Base-by-base conservation (phyloP, 2,113 vertebrate species). In the Silurus glanis region DNA sequence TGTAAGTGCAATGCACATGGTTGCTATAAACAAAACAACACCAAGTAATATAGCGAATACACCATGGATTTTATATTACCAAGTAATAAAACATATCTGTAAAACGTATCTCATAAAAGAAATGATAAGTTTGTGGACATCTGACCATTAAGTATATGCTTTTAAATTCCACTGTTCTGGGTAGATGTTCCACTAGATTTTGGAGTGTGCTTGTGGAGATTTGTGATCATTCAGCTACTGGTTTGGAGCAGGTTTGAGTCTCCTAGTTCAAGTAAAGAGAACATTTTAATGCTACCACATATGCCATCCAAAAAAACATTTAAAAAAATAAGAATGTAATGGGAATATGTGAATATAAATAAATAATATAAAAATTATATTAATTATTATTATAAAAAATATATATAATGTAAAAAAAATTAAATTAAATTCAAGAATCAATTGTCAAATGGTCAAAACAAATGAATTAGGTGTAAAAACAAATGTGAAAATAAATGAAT, bases 1-100 rank as follows among this genome's bases (percentile, higher is more conserved):
- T 64, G 21, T 3, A 58, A 74, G 16, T 45, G 66, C 21, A 56
- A 87, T 51, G 78, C 66, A 69, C 67, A 80, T 87, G 76, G 71
- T 59, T 62, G 14, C 19, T n/a, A 10, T 19, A 28, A 28, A 53
- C 25, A 59, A 80, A 80, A 61, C 17, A 59, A 59, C 56, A 45
- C 14, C 78, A 6, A 21, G 2, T 56, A 56, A 56, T 51, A 28
- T 56, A 56, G 21, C 3, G 2, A 23, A 71, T 17, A 53, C 14
- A 10, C 25, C 19, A 47, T 9, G 9, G 19, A 47, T 51, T 37
- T 37, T 37, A 2, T 74, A 74, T 49, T 74, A 74, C 37, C 37
- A 37, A 37, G n/a, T 37, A 37, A 2, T 37, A 37, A 37, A 37
- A 37, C 37, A 37, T 37, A 37, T 37, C 37, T 37, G 37, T 37